Percentiles rank a stretch among this genome's conserved stretches.
These are phyloP conservation scores for Steinernema scapterisci DNA, from an alignment of 2,888 invertebrate genomes.

Conservation along the genomic window DNA sequence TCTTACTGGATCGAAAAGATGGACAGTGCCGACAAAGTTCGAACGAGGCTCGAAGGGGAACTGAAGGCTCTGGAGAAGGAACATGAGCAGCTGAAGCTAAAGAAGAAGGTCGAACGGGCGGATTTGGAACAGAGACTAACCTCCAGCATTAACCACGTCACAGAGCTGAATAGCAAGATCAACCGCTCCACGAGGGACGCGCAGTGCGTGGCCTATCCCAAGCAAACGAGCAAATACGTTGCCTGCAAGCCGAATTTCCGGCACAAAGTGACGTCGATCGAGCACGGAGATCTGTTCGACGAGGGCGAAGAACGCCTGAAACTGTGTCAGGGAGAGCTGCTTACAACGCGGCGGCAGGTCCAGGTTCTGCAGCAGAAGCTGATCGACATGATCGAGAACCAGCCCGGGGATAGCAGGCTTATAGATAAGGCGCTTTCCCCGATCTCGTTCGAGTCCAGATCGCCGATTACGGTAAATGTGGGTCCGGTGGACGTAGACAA, in stretches of 20 bases:
- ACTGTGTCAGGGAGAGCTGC: slow-evolving; percentile 54
- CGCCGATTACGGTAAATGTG: background rate
- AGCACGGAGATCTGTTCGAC: slow-evolving; percentile 61
- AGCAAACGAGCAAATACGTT: slow-evolving; percentile 62
- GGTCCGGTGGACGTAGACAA: slow-evolving; percentile 7
- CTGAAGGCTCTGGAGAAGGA: slow-evolving; percentile 47
- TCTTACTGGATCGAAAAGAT: slow-evolving; percentile 62
- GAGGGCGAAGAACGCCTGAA: slow-evolving; percentile 48
- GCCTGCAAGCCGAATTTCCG: slow-evolving; percentile 53
- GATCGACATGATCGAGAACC: slow-evolving; percentile 40
- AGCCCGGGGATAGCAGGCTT: slow-evolving; percentile 14
- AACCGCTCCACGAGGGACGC: slow-evolving; percentile 57
- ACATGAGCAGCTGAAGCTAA: slow-evolving; percentile 54
- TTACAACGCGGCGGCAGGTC: slow-evolving; percentile 57
- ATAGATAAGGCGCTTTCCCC: slow-evolving; percentile 23
- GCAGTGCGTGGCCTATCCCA: slow-evolving; percentile 61
- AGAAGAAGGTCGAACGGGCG: slow-evolving; percentile 52
- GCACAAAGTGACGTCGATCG: slow-evolving; percentile 55
- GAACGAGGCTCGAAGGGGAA: slow-evolving; percentile 33
- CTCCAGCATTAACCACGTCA: slow-evolving; percentile 60
- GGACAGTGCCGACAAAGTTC: slow-evolving; percentile 44
- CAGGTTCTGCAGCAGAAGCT: slow-evolving; percentile 60
- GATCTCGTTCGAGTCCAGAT: background rate
- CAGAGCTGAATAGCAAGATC: slow-evolving; percentile 43
- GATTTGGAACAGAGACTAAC: slow-evolving; percentile 59